Evolutionary conservation across 2,888 invertebrate genomes (phyloP), one percentile per base, ranked within the genome.

Genomic region (Caenorhabditis macrosperma): DNA sequence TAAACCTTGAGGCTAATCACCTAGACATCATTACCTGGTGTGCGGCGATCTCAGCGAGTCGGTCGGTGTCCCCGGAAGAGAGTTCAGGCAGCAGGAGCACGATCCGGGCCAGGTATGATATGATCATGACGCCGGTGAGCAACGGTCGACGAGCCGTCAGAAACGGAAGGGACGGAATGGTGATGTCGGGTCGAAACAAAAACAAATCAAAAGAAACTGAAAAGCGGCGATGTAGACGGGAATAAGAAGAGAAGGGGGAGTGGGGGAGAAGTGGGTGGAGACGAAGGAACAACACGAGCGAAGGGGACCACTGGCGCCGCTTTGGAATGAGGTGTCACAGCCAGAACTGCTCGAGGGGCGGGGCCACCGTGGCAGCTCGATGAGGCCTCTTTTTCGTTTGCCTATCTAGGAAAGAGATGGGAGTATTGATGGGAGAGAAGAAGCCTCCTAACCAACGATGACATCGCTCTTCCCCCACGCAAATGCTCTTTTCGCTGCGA

Each of bases 91-190:
- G 80, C 20, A 89, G 77, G 17, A 89, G 85, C 12, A 89, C 85
- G 33, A 89, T 82, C 22, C 87, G 82, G 22, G 89, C 88, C 75
- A 89, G 74, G 68, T 90, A 89, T 15, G 89, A 88, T 68, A 89
- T 86, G 41, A 89, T 88, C 89, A 89, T 89, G 35, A 75, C 72
- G 30, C 69, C 52, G 55, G 52, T 17, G 48, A 72, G 28, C 54
- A 80, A 24, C 57, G 67, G 61, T 57, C 54, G 67, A 41, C 26
- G 38, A 22, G 60, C 50, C 59, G 52, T 35, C 26, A 28, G 20
- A 26, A 17, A 48, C 60, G 6, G 50, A 26, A 63, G 20, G 54
- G 78, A 78, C 79, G 79, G 59, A 79, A 79, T 79, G n/a, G 26
- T 78, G 72, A 24, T 17, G 41, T 38, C 9, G 35, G 60, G 26